Percentiles rank a stretch among this genome's conserved stretches.
These are phyloP conservation scores for Dinocampus coccinellae DNA, from an alignment of 2,888 invertebrate genomes.

Conservation along the genomic window DNA sequence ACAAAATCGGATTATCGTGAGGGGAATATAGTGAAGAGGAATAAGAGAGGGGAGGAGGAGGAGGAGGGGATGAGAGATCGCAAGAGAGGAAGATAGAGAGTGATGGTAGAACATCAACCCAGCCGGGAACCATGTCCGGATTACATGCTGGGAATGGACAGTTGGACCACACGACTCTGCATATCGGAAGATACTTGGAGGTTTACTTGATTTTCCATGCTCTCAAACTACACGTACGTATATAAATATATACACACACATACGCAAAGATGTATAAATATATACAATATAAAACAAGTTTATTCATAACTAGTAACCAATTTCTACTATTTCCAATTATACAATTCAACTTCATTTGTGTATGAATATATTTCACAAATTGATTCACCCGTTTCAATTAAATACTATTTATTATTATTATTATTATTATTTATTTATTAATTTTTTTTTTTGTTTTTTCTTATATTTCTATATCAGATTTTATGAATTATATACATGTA, in stretches of 20 bases:
- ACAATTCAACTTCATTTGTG: not conserved
- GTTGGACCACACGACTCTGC: constrained; percentile 45
- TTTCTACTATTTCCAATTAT: not conserved
- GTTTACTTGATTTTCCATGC: constrained; percentile 33
- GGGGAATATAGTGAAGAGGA: constrained; percentile 45
- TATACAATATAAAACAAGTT: constrained; percentile 19
- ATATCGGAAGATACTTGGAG: constrained; percentile 41
- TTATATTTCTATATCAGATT: too few species aligned
- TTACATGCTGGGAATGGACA: constrained; percentile 60
- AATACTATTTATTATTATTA: not conserved
- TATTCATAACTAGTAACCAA: constrained; percentile 11
- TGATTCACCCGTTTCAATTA: not conserved
- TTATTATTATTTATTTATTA: too few species aligned
- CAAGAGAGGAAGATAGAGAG: constrained; percentile 31
- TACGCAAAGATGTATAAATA: constrained; percentile 23
- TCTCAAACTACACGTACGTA: not conserved
- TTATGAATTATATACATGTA: too few species aligned
- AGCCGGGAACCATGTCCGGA: constrained; percentile 58
- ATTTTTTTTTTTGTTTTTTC: too few species aligned
- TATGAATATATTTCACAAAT: not conserved
- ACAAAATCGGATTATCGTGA: constrained; percentile 57
- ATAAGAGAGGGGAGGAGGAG: too few species aligned
- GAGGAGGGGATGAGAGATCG: too few species aligned
- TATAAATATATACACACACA: constrained; percentile 27
- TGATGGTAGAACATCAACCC: constrained; percentile 38